phyloP scores from a whole-genome alignment of 2,113 vertebrate genomes.

The Prietella phreatophila region DNA sequence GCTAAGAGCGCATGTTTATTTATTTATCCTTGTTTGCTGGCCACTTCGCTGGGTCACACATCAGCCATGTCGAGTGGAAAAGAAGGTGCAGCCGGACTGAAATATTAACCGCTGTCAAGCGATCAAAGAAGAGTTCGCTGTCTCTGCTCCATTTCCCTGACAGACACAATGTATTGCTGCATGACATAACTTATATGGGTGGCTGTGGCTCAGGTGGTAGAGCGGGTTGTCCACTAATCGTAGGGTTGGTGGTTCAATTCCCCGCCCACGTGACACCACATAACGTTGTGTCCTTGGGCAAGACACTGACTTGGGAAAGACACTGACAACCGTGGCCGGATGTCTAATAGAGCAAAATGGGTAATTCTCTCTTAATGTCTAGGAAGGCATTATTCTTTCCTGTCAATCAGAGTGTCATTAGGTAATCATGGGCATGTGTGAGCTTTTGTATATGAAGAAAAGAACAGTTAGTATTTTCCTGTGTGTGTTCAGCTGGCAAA shows the following conservation, averaged over 20 bases:
- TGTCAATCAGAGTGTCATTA: background rate
- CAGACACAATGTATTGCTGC: background rate
- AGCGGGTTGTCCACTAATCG: no score
- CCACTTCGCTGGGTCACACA: slow-evolving; percentile 41
- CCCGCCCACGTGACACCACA: no score
- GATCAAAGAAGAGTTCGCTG: slow-evolving; percentile 31
- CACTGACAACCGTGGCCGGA: background rate
- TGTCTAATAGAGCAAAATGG: background rate
- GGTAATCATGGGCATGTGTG: background rate
- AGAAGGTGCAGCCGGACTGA: slow-evolving; percentile 8
- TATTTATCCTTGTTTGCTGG: slow-evolving; percentile 52
- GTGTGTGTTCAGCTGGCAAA: background rate
- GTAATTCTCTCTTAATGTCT: background rate
- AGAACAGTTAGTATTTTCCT: background rate
- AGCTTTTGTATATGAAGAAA: background rate
- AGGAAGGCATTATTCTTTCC: background rate
- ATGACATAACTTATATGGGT: background rate
- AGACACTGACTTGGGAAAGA: background rate
- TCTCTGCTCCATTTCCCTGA: slow-evolving; percentile 18
- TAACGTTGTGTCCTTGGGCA: no score
- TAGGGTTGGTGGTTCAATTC: no score
- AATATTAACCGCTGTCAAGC: slow-evolving; percentile 46
- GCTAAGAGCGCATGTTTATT: slow-evolving; percentile 51
- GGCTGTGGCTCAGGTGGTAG: no score
- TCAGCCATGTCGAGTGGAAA: slow-evolving; percentile 40